phyloP scores from a whole-genome alignment of 23 tunicate genomes.

The Corella eumyota region DNA sequence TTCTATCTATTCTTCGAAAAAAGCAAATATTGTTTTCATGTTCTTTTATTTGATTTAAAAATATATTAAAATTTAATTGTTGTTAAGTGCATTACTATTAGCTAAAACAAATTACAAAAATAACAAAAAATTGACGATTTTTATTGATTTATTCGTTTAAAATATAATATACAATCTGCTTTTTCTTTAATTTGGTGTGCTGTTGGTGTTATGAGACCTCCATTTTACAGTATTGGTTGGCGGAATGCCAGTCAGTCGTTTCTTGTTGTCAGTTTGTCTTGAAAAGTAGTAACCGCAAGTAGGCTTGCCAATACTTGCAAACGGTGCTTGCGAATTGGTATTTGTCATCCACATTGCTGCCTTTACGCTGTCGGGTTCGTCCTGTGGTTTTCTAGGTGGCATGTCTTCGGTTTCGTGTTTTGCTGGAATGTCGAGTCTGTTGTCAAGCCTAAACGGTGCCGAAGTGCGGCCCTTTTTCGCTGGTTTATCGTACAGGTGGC shows the following conservation, averaged over 20 bases:
- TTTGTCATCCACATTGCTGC: constrained; percentile 93
- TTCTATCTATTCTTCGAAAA: too few relatives aligned
- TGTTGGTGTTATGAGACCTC: constrained; percentile 43
- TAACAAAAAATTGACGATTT: not conserved
- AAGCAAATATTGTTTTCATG: too few relatives aligned
- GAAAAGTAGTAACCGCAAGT: constrained; percentile 79
- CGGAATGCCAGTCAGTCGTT: constrained; percentile 67
- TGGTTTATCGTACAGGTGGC: constrained; percentile 29
- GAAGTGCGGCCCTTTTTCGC: not conserved
- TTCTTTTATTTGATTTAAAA: too few relatives aligned
- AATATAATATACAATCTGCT: too few relatives aligned
- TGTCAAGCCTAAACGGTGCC: constrained; percentile 7
- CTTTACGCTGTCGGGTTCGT: constrained; percentile 43
- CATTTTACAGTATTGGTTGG: constrained; percentile 70
- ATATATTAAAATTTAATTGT: not conserved
- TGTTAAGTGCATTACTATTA: not conserved
- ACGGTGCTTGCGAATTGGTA: constrained; percentile 68
- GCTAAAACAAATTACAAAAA: not conserved
- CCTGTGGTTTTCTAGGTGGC: constrained; percentile 20
- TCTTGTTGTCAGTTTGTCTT: constrained; percentile 61
- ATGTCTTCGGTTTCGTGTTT: constrained; percentile 9
- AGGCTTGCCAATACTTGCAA: constrained; percentile 77
- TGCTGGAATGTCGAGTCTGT: constrained; percentile 1
- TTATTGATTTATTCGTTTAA: too few relatives aligned
- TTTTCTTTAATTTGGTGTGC: not conserved